These are phyloP conservation scores for Crocodylus rhombifer DNA, from an alignment of 2,797 vertebrate genomes.

Conservation along the genomic window DNA sequence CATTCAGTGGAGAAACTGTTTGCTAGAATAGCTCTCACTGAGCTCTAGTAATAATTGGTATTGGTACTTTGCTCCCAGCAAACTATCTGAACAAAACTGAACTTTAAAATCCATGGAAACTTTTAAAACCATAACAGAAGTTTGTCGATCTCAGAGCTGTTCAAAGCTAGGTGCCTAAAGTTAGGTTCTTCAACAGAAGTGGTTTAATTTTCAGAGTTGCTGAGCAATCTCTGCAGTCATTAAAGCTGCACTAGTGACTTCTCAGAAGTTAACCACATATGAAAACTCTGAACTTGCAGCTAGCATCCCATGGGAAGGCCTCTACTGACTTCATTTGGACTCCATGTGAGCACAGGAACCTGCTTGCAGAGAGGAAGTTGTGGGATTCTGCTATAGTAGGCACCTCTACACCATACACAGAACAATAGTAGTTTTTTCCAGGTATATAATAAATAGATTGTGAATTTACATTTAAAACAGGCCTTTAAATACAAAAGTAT, in stretches of 20 bases:
- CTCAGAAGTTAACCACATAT: background rate
- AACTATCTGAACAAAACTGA: background rate
- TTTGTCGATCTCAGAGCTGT: background rate
- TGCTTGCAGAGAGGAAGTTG: background rate
- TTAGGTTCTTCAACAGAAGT: background rate
- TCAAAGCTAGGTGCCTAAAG: background rate
- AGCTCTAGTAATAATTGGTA: background rate
- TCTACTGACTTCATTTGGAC: background rate
- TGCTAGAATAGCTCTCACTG: background rate
- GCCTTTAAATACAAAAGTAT: background rate
- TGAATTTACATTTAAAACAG: background rate
- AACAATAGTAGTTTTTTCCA: background rate
- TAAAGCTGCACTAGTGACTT: background rate
- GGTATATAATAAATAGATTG: background rate
- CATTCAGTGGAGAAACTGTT: background rate
- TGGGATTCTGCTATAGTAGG: rapidly evolving
- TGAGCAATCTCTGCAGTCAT: background rate
- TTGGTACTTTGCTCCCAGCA: background rate
- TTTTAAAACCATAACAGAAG: no score
- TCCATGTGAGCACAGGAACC: background rate
- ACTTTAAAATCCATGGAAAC: background rate
- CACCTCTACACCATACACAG: background rate
- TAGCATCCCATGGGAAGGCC: background rate
- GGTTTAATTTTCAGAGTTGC: background rate
- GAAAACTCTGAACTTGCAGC: background rate